phyloP scores from a whole-genome alignment of 2,113 vertebrate genomes.

The Acanthochromis polyacanthus region DNA sequence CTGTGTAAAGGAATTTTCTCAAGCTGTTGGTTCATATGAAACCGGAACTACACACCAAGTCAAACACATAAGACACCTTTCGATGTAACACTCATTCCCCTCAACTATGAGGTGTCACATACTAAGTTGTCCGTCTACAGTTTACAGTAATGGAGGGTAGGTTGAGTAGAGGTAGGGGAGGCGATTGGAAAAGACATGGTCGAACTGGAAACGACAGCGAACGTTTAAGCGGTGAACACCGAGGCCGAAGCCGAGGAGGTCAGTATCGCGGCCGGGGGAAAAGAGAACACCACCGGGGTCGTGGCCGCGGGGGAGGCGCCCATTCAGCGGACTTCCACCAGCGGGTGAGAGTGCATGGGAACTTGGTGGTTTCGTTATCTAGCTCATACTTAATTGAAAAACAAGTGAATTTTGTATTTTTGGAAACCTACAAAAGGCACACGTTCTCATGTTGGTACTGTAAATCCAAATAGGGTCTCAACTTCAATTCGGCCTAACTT shows the following conservation, averaged over 20 bases:
- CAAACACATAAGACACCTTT: slow-evolving; percentile 41
- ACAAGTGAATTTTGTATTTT: background rate
- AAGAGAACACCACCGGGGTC: slow-evolving; percentile 80
- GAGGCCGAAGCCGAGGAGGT: slow-evolving; percentile 79
- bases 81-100: slow-evolving; percentile 48
- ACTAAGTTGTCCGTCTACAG: slow-evolving; percentile 28
- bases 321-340: slow-evolving; percentile 22
- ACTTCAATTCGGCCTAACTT: slow-evolving; percentile 10
- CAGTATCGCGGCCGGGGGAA: slow-evolving; percentile 74
- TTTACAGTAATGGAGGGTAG: slow-evolving; percentile 74
- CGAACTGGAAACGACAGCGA: slow-evolving; percentile 57
- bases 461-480: rapidly evolving
- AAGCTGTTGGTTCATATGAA: background rate
- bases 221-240: slow-evolving; percentile 59
- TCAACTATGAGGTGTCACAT: slow-evolving; percentile 19
- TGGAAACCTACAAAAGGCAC: background rate
- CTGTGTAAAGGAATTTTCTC: background rate
- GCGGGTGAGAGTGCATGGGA: slow-evolving; percentile 59
- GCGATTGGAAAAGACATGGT: slow-evolving; percentile 76
- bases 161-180: slow-evolving; percentile 67
- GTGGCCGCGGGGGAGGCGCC: slow-evolving; percentile 64
- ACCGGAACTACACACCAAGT: slow-evolving; percentile 44
- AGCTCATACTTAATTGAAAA: slow-evolving; percentile 12
- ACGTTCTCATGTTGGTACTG: rapidly evolving
- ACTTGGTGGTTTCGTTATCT: background rate